phyloP scores from a whole-genome alignment of 2,888 invertebrate species.

The Schizaphis graminum region DNA sequence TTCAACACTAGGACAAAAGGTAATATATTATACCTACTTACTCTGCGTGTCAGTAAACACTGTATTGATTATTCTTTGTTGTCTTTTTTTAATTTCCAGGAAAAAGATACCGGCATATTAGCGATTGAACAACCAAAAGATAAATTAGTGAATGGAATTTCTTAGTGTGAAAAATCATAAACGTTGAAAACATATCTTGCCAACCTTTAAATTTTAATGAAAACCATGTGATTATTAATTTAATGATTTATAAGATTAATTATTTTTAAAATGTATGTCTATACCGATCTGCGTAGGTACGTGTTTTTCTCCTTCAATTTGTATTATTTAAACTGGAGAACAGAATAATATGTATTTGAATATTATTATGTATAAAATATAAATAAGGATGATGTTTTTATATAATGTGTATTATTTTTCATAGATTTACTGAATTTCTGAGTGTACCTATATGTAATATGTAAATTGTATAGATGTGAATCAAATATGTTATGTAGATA shows the following conservation, averaged over 20 bases:
- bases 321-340: background rate
- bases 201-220: conserved; percentile 56
- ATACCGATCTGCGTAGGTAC: background rate
- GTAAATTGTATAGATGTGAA: background rate
- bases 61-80: background rate
- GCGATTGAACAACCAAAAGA: conserved; percentile 54
- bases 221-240: conserved; percentile 62
- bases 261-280: conserved; percentile 19
- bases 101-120: conserved; percentile 49
- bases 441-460: background rate
- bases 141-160: conserved; percentile 57
- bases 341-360: conserved; percentile 23
- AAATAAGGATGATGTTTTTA: conserved; percentile 43
- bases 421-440: conserved; percentile 9
- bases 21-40: background rate
- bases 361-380: conserved; percentile 43
- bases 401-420: conserved; percentile 32
- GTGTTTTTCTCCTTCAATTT: conserved; percentile 8
- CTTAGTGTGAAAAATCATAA: conserved; percentile 33
- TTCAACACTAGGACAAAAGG: conserved; percentile 69
- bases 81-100: conserved; percentile 20
- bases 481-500: background rate
- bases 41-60: background rate
- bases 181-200: conserved; percentile 61
- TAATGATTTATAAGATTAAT: conserved; percentile 41